A percentile compares a stretch with the other conserved stretches of the same genome.
Evolutionary conservation across 2,113 vertebrate genomes (phyloP).

Genomic region (Cinclus cinclus): DNA sequence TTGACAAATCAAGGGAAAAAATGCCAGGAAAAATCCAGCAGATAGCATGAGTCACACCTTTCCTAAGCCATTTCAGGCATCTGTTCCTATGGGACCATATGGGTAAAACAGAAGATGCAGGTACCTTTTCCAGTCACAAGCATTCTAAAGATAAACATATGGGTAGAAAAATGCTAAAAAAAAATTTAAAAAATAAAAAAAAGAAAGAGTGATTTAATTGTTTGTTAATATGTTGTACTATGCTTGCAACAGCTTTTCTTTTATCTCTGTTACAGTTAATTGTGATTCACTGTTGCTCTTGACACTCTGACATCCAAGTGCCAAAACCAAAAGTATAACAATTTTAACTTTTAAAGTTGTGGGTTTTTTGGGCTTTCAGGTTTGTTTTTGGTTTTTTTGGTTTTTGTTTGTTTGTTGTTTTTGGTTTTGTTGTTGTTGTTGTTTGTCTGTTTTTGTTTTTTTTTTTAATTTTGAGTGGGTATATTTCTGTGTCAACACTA

Average conservation of each 20-base stretch:
- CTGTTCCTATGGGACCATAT: constrained; percentile 61
- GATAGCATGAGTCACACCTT: constrained; percentile 69
- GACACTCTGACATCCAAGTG: background rate
- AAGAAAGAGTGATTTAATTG: background rate
- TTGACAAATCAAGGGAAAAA: constrained; percentile 70
- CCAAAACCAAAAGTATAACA: background rate
- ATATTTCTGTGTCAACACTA: background rate
- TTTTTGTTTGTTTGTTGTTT: background rate
- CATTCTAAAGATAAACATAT: background rate
- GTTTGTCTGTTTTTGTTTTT: background rate
- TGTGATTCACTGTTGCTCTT: background rate
- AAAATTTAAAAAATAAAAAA: no score
- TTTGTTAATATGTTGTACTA: background rate
- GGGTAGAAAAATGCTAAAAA: background rate
- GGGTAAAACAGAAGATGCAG: constrained; percentile 54
- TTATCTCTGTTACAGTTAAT: background rate
- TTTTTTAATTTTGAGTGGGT: background rate
- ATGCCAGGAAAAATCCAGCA: constrained; percentile 71
- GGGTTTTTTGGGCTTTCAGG: background rate
- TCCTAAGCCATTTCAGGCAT: constrained; percentile 63
- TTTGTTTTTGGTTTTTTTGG: background rate
- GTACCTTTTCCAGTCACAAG: constrained; percentile 47
- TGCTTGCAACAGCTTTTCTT: background rate
- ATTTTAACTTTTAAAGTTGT: background rate
- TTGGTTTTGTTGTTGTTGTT: background rate